Percentiles rank a stretch among this genome's conserved stretches.
Conservation (phyloP, 2,797 vertebrate genomes). For the Hemitrygon akajei region DNA sequence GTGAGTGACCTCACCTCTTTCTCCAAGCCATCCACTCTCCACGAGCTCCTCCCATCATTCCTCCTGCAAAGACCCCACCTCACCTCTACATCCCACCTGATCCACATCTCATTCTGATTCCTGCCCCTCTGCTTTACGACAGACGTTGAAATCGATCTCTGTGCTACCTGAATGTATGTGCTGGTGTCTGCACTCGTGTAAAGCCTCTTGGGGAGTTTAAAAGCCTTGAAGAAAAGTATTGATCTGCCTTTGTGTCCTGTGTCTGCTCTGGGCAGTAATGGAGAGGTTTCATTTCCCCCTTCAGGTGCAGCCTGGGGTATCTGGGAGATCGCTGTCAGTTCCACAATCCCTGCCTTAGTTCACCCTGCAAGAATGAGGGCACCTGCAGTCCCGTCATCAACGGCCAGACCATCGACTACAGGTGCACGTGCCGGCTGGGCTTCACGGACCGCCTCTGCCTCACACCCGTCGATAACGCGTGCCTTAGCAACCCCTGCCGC, state of each 20-base stretch:
- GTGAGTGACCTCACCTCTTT: neutral
- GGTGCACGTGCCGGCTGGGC: conserved; percentile 75
- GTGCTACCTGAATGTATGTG: too few relatives aligned
- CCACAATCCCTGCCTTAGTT: conserved; percentile 75
- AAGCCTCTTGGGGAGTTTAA: neutral
- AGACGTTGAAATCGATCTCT: too few relatives aligned
- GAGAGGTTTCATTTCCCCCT: too few relatives aligned
- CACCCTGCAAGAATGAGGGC: conserved; percentile 79
- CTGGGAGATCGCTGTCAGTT: conserved; percentile 78
- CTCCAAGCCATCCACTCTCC: neutral
- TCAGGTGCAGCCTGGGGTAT: conserved; percentile 71
- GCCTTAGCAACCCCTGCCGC: conserved; percentile 81
- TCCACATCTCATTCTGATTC: neutral
- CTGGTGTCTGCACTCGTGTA: neutral
- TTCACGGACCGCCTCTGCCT: conserved; percentile 83
- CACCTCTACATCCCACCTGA: neutral
- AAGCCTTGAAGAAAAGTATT: neutral
- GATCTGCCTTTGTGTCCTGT: neutral
- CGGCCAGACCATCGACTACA: conserved; percentile 63
- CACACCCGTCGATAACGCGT: conserved; percentile 78
- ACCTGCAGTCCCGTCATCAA: conserved; percentile 65
- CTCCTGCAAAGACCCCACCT: neutral
- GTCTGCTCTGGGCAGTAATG: neutral
- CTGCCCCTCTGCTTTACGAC: neutral
- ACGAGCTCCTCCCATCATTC: neutral